Conservation (phyloP, 2,113 vertebrate genomes). For the Donacobius atricapilla region DNA sequence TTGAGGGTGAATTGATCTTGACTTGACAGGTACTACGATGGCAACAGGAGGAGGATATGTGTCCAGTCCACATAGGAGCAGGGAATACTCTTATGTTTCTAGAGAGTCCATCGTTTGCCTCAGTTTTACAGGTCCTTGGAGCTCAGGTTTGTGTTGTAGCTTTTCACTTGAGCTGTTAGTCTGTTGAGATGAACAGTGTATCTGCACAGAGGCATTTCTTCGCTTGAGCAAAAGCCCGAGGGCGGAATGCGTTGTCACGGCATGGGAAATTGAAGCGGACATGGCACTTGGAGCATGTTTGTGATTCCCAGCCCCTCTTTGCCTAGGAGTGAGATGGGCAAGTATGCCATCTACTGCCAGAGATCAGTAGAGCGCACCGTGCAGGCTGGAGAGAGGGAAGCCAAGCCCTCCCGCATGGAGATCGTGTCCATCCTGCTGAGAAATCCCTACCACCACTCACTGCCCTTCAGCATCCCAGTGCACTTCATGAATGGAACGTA, state of each 20-base stretch:
- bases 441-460: slow-evolving; percentile 88
- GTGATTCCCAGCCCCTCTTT: neutral
- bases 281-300: neutral
- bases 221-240: neutral
- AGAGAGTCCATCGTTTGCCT: neutral
- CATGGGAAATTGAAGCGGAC: neutral
- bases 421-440: slow-evolving; percentile 88
- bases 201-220: neutral
- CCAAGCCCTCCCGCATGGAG: slow-evolving; percentile 89
- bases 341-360: slow-evolving; percentile 89
- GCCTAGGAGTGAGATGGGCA: slow-evolving; percentile 84
- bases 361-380: slow-evolving; percentile 82
- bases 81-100: neutral
- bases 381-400: slow-evolving; percentile 84
- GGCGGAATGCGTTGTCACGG: neutral
- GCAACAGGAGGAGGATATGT: neutral
- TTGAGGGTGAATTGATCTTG: neutral
- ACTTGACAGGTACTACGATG: neutral
- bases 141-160: neutral
- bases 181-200: neutral
- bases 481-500: slow-evolving; percentile 90
- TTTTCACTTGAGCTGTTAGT: neutral
- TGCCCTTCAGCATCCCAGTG: slow-evolving; percentile 91
- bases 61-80: neutral
- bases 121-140: neutral